Percentiles rank a stretch among this genome's conserved stretches.
Evolutionary conservation across 2,888 invertebrate species (phyloP).

Genomic region (Plutella xylostella): DNA sequence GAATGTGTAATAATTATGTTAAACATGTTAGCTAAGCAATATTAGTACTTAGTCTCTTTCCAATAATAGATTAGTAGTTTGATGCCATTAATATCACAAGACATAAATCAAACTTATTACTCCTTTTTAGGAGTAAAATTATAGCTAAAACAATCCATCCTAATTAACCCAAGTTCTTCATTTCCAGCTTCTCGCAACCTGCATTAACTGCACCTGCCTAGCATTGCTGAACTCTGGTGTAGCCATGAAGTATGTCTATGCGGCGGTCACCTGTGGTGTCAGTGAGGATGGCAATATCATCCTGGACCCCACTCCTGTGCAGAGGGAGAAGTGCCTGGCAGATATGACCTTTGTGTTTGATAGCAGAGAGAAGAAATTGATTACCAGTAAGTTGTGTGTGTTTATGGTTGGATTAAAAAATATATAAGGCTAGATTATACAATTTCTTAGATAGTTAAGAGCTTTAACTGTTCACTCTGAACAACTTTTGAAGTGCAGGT

Average conservation of each 20-base stretch:
- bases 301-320: conserved; percentile 72
- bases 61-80: no score
- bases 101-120: no score
- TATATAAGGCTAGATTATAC: neutral
- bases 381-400: conserved; percentile 33
- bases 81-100: no score
- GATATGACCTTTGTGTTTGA: conserved; percentile 82
- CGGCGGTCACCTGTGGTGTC: conserved; percentile 81
- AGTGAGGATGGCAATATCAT: conserved; percentile 69
- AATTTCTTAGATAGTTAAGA: neutral
- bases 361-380: conserved; percentile 44
- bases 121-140: no score
- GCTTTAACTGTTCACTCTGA: neutral
- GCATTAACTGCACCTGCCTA: conserved; percentile 85
- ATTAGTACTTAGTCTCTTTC: no score
- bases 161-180: neutral
- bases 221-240: conserved; percentile 86
- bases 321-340: conserved; percentile 67
- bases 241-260: conserved; percentile 85
- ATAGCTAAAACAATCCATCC: neutral
- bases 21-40: no score
- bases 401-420: neutral
- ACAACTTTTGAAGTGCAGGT: neutral
- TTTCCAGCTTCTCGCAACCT: conserved; percentile 78
- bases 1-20: no score